phyloP scores from a whole-genome alignment of 2,797 vertebrate species.

The Lutjanus campechanus region DNA sequence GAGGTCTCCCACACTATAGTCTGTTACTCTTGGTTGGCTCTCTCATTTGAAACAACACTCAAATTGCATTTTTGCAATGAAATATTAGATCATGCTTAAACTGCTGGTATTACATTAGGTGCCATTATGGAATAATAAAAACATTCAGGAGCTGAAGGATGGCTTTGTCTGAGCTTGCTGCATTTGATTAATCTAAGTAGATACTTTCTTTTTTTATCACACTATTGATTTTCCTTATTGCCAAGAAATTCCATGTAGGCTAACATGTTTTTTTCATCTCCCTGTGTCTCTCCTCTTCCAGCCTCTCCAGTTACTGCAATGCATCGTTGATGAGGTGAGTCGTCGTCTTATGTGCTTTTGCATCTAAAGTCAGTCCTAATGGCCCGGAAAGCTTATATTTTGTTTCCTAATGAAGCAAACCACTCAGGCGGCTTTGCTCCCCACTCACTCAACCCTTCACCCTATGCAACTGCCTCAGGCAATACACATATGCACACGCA shows the following conservation, averaged over 20 bases:
- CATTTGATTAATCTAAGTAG: conserved; percentile 96
- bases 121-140: conserved; percentile 97
- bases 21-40: conserved; percentile 92
- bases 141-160: conserved; percentile 88
- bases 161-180: conserved; percentile 93
- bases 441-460: conserved; percentile 92
- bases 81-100: conserved; percentile 93
- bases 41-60: conserved; percentile 92
- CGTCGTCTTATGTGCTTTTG: conserved; percentile 98
- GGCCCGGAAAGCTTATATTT: conserved; percentile 98
- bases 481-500: conserved; percentile 73
- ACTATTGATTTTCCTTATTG: conserved; percentile 97
- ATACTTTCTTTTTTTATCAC: conserved; percentile 92
- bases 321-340: conserved; percentile 99
- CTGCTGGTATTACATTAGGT: conserved; percentile 95
- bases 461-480: conserved; percentile 77
- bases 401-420: conserved; percentile 99
- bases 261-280: conserved; percentile 85
- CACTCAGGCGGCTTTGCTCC: conserved; percentile 89
- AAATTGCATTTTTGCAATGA: conserved; percentile 94
- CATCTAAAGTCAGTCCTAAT: conserved; percentile 99
- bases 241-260: conserved; percentile 92
- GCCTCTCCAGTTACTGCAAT: conserved; percentile 99
- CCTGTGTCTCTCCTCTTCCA: conserved; percentile 82
- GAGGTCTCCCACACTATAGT: conserved; percentile 87